Percentiles rank a stretch among this genome's conserved stretches.
These are phyloP conservation scores for Ormia ochracea DNA, from an alignment of 2,888 invertebrate genomes.

Conservation along the genomic window DNA sequence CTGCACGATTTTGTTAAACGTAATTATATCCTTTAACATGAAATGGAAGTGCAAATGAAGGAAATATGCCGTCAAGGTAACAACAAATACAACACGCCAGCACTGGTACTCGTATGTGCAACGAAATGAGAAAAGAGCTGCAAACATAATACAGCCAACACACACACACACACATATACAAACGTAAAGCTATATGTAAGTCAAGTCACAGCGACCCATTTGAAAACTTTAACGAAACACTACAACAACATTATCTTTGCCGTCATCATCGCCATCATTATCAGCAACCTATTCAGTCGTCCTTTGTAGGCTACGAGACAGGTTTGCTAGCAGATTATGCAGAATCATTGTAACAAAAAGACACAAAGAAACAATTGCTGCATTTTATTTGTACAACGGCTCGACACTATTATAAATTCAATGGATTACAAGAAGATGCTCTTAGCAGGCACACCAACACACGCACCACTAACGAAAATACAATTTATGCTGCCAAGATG, in stretches of 20 bases:
- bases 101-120: neutral
- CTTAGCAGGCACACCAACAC: neutral
- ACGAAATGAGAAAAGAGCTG: conserved; percentile 11
- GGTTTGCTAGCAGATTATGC: conserved; percentile 32
- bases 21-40: conserved; percentile 61
- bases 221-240: conserved; percentile 7
- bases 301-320: conserved; percentile 12
- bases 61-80: conserved; percentile 56
- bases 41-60: conserved; percentile 60
- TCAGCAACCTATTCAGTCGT: neutral
- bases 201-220: neutral
- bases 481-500: conserved; percentile 16
- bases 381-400: conserved; percentile 41
- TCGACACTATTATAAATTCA: conserved; percentile 39
- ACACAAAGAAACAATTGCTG: conserved; percentile 17
- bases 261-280: conserved; percentile 14
- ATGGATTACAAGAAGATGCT: conserved; percentile 31
- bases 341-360: neutral
- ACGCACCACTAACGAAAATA: neutral
- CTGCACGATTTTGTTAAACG: conserved; percentile 61
- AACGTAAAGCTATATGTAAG: neutral
- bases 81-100: conserved; percentile 19
- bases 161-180: neutral
- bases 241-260: conserved; percentile 3
- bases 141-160: neutral